Conservation (phyloP, 2,113 vertebrate species). For the Saguinus imperator region DNA sequence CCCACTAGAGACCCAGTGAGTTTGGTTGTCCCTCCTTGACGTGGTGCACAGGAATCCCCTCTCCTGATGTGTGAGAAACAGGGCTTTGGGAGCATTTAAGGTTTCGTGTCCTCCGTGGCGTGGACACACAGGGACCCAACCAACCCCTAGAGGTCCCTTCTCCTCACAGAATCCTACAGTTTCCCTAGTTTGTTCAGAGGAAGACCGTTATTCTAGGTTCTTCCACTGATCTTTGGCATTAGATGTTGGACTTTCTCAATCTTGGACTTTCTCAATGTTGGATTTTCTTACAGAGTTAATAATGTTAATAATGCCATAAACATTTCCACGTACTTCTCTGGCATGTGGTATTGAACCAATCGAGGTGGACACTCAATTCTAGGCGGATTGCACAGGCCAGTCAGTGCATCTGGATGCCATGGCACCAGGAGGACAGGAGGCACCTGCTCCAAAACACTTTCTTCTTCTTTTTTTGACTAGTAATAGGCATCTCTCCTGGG, state of each 20-base stretch:
- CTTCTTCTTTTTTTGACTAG: background rate
- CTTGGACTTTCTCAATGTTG: no score
- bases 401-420: background rate
- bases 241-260: background rate
- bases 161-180: background rate
- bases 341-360: background rate
- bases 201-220: background rate
- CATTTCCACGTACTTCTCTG: background rate
- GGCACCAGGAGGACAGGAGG: no score
- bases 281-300: background rate
- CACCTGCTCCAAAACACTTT: background rate
- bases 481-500: background rate
- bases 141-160: background rate
- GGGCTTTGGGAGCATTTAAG: accelerated
- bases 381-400: background rate
- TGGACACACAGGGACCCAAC: background rate
- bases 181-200: background rate
- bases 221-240: background rate
- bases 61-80: background rate
- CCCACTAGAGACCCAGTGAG: background rate
- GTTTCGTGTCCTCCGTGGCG: accelerated
- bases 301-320: background rate
- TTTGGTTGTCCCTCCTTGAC: background rate
- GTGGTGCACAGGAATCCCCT: background rate
- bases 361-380: background rate